Percentiles rank a stretch among this genome's conserved stretches.
Conservation (phyloP, 2,797 vertebrate genomes). For the Onychomys arenicola region DNA sequence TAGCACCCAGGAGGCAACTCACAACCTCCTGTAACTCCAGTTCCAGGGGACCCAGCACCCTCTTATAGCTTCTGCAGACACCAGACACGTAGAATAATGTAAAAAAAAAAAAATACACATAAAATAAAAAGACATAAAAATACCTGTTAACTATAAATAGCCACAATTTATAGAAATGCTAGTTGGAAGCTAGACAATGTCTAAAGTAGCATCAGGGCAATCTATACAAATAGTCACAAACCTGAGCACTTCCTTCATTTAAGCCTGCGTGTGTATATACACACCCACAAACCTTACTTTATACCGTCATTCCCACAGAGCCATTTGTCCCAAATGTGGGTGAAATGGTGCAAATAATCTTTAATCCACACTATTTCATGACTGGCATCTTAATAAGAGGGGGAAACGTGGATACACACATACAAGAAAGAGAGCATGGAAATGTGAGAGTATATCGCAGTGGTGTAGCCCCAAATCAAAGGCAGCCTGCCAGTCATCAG, state of each 20-base stretch:
- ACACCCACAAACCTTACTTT: neutral
- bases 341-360: neutral
- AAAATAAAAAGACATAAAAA: neutral
- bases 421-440: neutral
- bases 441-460: neutral
- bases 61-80: neutral
- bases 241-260: neutral
- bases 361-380: neutral
- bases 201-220: neutral
- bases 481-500: neutral
- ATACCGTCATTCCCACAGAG: neutral
- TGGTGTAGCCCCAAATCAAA: neutral
- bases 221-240: neutral
- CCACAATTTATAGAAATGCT: neutral
- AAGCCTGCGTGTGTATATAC: neutral
- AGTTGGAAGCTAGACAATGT: neutral
- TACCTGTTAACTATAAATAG: neutral
- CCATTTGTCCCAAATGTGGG: neutral
- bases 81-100: neutral
- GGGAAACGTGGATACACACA: neutral
- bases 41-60: neutral
- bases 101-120: neutral
- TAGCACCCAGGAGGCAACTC: neutral
- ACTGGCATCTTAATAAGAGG: neutral
- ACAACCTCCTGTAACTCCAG: neutral